Evolutionary conservation across 2,113 vertebrate genomes (phyloP), one percentile per base, ranked within the genome.

Genomic region (Pyrgilauda ruficollis): DNA sequence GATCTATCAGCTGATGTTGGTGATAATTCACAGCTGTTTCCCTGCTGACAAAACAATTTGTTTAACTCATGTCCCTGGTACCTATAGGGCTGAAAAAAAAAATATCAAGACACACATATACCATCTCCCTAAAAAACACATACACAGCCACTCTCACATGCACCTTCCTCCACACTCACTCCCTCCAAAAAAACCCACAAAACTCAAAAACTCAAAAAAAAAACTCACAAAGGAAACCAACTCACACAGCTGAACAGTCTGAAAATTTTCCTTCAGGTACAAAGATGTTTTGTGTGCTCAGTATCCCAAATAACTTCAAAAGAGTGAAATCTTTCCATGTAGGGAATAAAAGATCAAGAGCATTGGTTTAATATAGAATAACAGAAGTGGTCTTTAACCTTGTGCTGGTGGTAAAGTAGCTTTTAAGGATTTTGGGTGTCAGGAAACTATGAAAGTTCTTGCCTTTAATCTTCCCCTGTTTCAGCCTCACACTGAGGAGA

Each of bases 141-240:
- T 30, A 20, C 18, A 46, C n/a, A 53, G 6, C 7, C 22, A 53
- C 15, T 3, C 19, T 41, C 22, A 37, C 17, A 46, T 27, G 18
- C 22, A 27, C 9, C 7, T 14, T 47, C 35, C 26, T 56, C 26
- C 10, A 56, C 16, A 47, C 43, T 47, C 30, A 22, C 9, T 31
- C 6, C 12, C 28, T 6, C 11, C 1, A 0, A 2, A 21, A 53
- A 58, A 1, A 3, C 14, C 19, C 10, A 58, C 50, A 73, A 50
- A 55, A 37, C 37, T 10, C 37, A 8, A 37, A 37, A 37, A 37
- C 37, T 37, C 37, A 37, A 37, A 37, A 37, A 19, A 35, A 41
- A 15, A 1, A 15, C 6, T 33, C 35, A 46, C 14, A 24, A 53
- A 55, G 3, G 19, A 24, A 61, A n/a, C 15, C 15, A 23, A 3